Evolutionary conservation across 1,140 invertebrate genomes (phyloP).

Genomic region (Forficula auricularia): DNA sequence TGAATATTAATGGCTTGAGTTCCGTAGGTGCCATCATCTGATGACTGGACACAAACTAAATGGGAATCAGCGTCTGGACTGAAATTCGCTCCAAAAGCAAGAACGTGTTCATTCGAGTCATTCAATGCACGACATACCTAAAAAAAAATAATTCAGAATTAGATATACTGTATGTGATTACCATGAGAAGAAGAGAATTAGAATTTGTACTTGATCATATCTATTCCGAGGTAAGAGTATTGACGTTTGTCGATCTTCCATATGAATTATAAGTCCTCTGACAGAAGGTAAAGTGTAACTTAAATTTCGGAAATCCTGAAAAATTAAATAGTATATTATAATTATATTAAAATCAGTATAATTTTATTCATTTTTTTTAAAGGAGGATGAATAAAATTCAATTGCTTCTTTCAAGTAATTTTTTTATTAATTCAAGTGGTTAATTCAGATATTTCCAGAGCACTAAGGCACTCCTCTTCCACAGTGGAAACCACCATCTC

Average conservation of each 20-base stretch:
- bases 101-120: constrained; percentile 69
- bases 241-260: constrained; percentile 65
- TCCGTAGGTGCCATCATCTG: constrained; percentile 51
- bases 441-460: too few relatives aligned
- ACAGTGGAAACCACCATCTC: too few relatives aligned
- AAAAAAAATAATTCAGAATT: constrained; percentile 13
- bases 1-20: constrained; percentile 80
- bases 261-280: constrained; percentile 60
- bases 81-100: constrained; percentile 69
- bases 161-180: background rate
- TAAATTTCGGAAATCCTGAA: constrained; percentile 66
- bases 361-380: constrained; percentile 1
- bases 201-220: constrained; percentile 48
- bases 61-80: constrained; percentile 67
- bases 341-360: background rate
- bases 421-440: too few relatives aligned
- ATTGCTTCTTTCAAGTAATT: too few relatives aligned
- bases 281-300: constrained; percentile 66
- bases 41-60: constrained; percentile 70
- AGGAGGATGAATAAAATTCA: too few relatives aligned
- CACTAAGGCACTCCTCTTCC: too few relatives aligned
- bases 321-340: constrained; percentile 11
- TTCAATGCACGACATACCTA: constrained; percentile 59
- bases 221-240: constrained; percentile 64
- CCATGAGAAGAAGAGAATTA: background rate